phyloP scores from a whole-genome alignment of 2,888 invertebrate genomes.

The Halictus ligatus region DNA sequence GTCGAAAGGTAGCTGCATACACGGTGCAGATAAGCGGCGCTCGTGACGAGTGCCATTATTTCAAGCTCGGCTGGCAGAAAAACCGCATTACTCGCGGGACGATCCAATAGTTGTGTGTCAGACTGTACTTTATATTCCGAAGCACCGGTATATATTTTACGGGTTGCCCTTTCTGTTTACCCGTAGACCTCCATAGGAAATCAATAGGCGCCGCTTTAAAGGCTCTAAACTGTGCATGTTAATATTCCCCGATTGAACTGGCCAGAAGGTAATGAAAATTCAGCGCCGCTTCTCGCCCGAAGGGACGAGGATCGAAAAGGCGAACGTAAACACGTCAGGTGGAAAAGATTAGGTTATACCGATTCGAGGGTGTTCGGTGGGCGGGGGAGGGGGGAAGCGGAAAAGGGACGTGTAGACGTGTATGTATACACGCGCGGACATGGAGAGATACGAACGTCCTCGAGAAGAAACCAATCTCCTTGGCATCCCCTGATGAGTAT shows the following conservation, averaged over 20 bases:
- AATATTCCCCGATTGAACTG: constrained; percentile 5
- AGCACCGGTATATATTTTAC: constrained; percentile 1
- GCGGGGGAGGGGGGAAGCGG: not conserved
- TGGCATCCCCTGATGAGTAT: constrained; percentile 72
- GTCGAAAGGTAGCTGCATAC: not conserved
- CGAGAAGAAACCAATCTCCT: constrained; percentile 75
- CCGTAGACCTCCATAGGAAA: not conserved
- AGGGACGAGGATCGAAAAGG: constrained; percentile 35
- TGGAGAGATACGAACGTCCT: not conserved
- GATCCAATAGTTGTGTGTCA: constrained; percentile 14
- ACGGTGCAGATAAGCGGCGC: not conserved
- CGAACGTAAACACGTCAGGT: constrained; percentile 61
- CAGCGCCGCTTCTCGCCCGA: constrained; percentile 25
- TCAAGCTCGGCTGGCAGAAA: not conserved
- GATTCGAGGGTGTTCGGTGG: not conserved
- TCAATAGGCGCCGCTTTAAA: constrained; percentile 18
- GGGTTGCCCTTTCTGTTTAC: constrained; percentile 3
- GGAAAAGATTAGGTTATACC: constrained; percentile 63
- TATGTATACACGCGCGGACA: not conserved
- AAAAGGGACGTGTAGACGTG: not conserved
- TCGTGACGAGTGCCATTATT: constrained; percentile 6
- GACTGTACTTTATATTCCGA: constrained; percentile 22
- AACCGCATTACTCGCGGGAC: not conserved
- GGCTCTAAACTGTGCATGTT: constrained; percentile 10
- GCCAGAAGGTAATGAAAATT: constrained; percentile 65